Conservation (phyloP, 2,888 invertebrate genomes). For the Hemicrepidius hirtus region DNA sequence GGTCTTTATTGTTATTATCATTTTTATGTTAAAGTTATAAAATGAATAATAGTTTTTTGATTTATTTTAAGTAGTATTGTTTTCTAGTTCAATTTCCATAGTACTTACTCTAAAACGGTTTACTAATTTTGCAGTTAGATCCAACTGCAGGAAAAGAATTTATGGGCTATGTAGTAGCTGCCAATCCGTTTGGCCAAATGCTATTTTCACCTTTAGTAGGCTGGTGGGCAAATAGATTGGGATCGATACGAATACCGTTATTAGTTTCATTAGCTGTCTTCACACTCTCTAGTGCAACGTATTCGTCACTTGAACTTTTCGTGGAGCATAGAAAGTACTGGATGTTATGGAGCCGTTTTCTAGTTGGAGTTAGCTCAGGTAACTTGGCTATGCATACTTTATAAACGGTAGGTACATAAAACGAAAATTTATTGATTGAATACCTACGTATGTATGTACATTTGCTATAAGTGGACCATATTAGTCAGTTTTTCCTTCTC, state of each 20-base stretch:
- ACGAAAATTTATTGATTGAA: too few species aligned
- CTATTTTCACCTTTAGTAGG: conserved; percentile 89
- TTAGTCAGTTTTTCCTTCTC: too few species aligned
- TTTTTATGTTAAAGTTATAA: too few species aligned
- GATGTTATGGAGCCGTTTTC: conserved; percentile 85
- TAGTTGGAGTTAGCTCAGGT: conserved; percentile 91
- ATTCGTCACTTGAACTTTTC: conserved; percentile 84
- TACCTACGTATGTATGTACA: too few species aligned
- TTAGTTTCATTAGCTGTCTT: conserved; percentile 82
- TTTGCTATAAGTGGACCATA: too few species aligned
- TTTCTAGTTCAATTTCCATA: too few species aligned
- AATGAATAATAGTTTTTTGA: too few species aligned
- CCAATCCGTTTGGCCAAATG: conserved; percentile 92
- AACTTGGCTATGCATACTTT: conserved; percentile 59
- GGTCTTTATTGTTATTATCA: too few species aligned
- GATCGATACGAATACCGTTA: conserved; percentile 82
- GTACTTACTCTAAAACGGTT: neutral
- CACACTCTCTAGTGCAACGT: conserved; percentile 82
- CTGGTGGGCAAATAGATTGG: conserved; percentile 87
- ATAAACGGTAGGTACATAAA: too few species aligned
- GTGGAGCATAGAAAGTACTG: conserved; percentile 79
- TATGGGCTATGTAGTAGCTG: conserved; percentile 89
- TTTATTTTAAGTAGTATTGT: too few species aligned
- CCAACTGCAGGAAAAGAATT: conserved; percentile 86
- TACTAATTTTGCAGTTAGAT: conserved; percentile 79